Evolutionary conservation across 30 jellyfish, hydroid and myxozoan genomes (phyloP).

Genomic region (Aurelia aurita complex sp. Pacific): DNA sequence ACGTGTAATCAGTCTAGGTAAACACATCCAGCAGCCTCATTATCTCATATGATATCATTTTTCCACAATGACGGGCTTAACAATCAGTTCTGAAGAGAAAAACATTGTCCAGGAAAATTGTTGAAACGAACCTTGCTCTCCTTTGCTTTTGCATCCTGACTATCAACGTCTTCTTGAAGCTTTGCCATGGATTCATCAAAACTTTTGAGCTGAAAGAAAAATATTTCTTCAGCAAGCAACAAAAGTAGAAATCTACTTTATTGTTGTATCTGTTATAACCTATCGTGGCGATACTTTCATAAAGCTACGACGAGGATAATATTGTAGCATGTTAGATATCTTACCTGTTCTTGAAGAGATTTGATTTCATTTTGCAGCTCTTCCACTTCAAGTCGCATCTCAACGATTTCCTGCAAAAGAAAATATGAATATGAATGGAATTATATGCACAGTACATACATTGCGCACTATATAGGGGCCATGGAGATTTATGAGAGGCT

Average conservation of each 20-base stretch:
- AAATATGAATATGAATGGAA: not conserved
- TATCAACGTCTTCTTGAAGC: conserved; percentile 32
- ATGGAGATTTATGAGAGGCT: no score
- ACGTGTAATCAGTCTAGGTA: no score
- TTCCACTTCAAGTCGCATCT: conserved; percentile 71
- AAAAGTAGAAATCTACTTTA: not conserved
- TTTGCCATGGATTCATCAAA: conserved; percentile 35
- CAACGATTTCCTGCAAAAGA: conserved; percentile 70
- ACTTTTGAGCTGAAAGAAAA: conserved; percentile 20
- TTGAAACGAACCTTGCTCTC: conserved; percentile 29
- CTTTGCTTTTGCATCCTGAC: conserved; percentile 25
- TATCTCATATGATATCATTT: no score
- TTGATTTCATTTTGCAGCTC: conserved; percentile 64
- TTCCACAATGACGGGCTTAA: no score
- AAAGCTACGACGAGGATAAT: no score
- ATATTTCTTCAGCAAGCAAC: not conserved
- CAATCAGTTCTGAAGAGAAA: no score
- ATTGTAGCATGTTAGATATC: not conserved
- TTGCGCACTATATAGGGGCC: no score
- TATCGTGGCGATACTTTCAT: no score
- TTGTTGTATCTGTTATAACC: no score
- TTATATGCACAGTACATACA: no score
- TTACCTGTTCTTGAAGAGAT: conserved; percentile 81
- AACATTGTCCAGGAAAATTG: no score
- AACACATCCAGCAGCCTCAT: no score